Evolutionary conservation across 2,113 vertebrate species (phyloP), one percentile per base, ranked within the genome.

Genomic region (Anarhynchus alexandrinus): DNA sequence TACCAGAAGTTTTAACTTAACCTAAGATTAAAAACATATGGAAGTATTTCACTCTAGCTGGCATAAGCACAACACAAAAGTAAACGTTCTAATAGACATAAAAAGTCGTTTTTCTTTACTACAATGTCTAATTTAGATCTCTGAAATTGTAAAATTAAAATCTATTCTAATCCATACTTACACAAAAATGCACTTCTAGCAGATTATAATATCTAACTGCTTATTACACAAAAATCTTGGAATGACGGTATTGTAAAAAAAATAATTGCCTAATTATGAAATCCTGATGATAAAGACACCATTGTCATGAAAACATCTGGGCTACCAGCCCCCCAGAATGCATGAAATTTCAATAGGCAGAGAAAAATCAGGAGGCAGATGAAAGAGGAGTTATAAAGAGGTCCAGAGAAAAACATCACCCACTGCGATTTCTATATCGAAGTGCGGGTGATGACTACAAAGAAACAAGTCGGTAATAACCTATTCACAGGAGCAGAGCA

Each of bases 251-350:
- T 94, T 97, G 93, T 90, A 95, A 97, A 96, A 92, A 94, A 91
- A 90, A 93, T 34, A 97, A 95, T 85, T 89, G 94, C 93, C 89
- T 94, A 93, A 94, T 94, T 96, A 95, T 85, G 88, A 92, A 91
- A 90, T 71, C 82, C 45, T 85, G 84, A 89, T 95, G 82, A 93
- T 93, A 93, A 95, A 94, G 94, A 88, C 89, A 91, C 71, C 34
- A 96, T 97, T 96, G 96, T 90, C 64, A 91, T 62, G 82, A 90
- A 96, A 97, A 97, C 94, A 97, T 93, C 95, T 95, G 96, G 95
- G 58, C 74, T 88, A 84, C 66, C 74, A 96, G 62, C 58, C 58
- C 78, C 86, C 42, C 29, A 86, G 70, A 95, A 85, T 47, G 36
- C 45, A 66, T 30, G 51, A 85, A 91, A 96, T 95, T 92, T 95